Base-by-base conservation (phyloP, 2,888 invertebrate species). In the Sipunculus nudus region DNA sequence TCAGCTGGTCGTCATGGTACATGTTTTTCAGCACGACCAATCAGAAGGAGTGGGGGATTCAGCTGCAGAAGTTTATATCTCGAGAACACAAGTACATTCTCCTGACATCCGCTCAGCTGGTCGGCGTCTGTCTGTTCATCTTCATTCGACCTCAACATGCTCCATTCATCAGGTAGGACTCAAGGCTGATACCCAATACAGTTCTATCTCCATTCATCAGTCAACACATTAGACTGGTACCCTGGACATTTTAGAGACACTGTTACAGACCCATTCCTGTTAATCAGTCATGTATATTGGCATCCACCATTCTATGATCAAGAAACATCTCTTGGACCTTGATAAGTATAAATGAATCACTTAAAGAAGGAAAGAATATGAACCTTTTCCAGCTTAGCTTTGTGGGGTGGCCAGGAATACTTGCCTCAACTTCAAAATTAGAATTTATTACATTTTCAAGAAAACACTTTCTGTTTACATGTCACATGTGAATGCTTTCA, bases 121-220 rank as follows among this genome's bases (percentile, higher is more conserved):
- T 99, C 39, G 99, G 99, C 2, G 98, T 99, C 19, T 97, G 99
- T 78, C 88, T 99, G 6, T 98, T 96, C 84, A 87, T 99, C 60
- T 99, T 95, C 85, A 90, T 95, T 53, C 88, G 94, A 70, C 93
- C 95, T 59, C 90, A 93, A 78, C 89, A 94, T 74, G 91, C 95
- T 45, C 92, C 93, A 16, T 90, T 89, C 78, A 90, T 99, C 59
- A 89, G 85, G 85, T 85, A 71, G 63, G 66, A 29, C 13, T 45
- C 38, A 16, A n/a, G 13, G 13, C 38, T 38, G 28, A 8, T 29
- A 23, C n/a, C n/a, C n/a, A n/a, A n/a, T n/a, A n/a, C 25, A 3
- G 35, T 60, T 21, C 47, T 16, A 35, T 65, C 16, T 28, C 28
- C 48, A 19, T n/a, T 25, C 16, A 8, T 52, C 6, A 52, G 62